A percentile compares a stretch with the other conserved stretches of the same genome.
Evolutionary conservation across 2,113 vertebrate species (phyloP).

Genomic region (Pongo pygmaeus): DNA sequence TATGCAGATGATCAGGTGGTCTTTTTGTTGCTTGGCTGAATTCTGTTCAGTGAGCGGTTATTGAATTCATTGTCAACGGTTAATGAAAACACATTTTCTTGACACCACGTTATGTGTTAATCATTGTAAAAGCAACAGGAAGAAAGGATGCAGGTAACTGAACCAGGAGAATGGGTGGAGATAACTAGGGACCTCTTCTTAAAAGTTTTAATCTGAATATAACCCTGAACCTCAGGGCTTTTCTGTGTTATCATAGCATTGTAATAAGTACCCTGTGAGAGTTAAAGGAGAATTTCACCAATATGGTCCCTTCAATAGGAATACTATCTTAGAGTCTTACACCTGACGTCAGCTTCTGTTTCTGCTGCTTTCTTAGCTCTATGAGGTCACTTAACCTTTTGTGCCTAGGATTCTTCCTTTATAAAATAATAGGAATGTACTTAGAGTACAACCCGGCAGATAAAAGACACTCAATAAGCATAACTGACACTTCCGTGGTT

Average conservation of each 20-base stretch:
- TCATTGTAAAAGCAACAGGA: neutral
- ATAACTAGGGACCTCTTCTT: neutral
- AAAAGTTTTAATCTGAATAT: slow-evolving; percentile 31
- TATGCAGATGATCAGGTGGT: neutral
- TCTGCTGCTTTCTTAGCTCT: neutral
- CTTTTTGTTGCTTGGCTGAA: neutral
- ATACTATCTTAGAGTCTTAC: neutral
- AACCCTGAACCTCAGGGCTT: neutral
- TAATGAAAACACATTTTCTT: neutral
- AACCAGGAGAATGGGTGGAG: neutral
- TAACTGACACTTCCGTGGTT: neutral
- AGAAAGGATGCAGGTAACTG: neutral
- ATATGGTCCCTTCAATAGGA: neutral
- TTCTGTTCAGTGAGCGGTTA: slow-evolving; percentile 29
- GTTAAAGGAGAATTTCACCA: neutral
- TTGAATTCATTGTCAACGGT: neutral
- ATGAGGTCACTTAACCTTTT: neutral
- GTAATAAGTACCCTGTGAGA: neutral
- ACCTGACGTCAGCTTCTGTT: neutral
- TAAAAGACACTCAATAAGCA: neutral
- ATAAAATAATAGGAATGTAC: neutral
- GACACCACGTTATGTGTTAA: neutral
- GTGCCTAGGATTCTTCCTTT: neutral
- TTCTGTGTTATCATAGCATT: neutral
- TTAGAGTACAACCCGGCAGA: neutral